Base-by-base conservation (phyloP, 2,113 vertebrate genomes). In the Notarius quadriscutis region DNA sequence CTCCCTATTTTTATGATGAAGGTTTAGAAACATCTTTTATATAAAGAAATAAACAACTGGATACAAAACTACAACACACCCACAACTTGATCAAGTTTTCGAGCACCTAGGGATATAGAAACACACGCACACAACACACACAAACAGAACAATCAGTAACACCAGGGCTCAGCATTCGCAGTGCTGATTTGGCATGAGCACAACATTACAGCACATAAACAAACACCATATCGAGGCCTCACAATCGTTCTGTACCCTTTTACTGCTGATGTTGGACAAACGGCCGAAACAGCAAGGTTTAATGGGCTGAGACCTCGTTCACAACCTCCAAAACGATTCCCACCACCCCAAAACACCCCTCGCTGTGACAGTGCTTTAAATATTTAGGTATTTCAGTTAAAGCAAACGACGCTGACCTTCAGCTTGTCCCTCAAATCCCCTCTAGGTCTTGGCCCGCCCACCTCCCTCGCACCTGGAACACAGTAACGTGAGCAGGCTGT, bases 131-230 rank as follows among this genome's bases (percentile, higher is more conserved):
- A 77, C 50, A 87, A 81, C 63, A 71, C 63, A 58, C 17, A 71
- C 22, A 60, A 30, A 81, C 51, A 81, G 6, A 84, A 89, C 92
- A 95, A 94, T 95, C 93, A 95, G 93, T 94, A 94, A 93, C 93
- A 94, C 93, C 93, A 95, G 94, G 92, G 48, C 55, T 92, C 89
- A 0, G 91, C 91, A 91, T 90, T 92, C 69, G 57, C 60, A 75
- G 83, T 65, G 83, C 50, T 69, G 81, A 65, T 84, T 86, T 94
- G 94, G 94, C 94, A 92, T 84, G 89, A 91, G 90, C 91, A 91
- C 92, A 94, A 92, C 93, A 95, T 94, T 94, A 95, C 93, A 92
- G 91, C 93, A 93, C 91, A 93, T 92, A 93, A 94, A 95, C 91
- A 85, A 93, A 92, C 91, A 90, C 92, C 91, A 92, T 93, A 93